These are phyloP conservation scores for Venturia canescens DNA, from an alignment of 1,140 invertebrate species.

Conservation along the genomic window DNA sequence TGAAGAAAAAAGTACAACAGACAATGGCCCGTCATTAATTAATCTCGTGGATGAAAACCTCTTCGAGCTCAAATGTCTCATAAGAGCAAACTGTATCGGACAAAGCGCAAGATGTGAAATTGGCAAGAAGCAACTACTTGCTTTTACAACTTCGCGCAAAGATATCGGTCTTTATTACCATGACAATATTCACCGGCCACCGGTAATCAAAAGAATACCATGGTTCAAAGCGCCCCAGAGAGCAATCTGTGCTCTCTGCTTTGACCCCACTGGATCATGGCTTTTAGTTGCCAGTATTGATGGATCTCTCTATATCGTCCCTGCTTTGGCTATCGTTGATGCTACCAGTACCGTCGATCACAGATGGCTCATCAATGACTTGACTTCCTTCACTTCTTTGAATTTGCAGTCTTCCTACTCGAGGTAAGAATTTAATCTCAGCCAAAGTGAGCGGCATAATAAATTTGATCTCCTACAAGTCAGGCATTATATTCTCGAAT, in stretches of 20 bases:
- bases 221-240: slow-evolving; percentile 82
- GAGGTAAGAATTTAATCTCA: slow-evolving; percentile 68
- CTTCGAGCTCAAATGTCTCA: slow-evolving; percentile 72
- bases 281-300: slow-evolving; percentile 81
- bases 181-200: slow-evolving; percentile 63
- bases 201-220: slow-evolving; percentile 82
- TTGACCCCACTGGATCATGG: slow-evolving; percentile 84
- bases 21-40: slow-evolving; percentile 51
- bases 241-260: slow-evolving; percentile 81
- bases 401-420: slow-evolving; percentile 78
- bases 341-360: slow-evolving; percentile 76
- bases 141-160: slow-evolving; percentile 66
- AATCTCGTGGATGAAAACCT: slow-evolving; percentile 63
- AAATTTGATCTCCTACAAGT: too few relatives aligned
- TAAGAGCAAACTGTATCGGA: slow-evolving; percentile 71
- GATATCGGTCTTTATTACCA: slow-evolving; percentile 73
- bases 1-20: slow-evolving; percentile 33
- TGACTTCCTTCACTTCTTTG: slow-evolving; percentile 76
- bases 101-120: slow-evolving; percentile 68
- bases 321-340: slow-evolving; percentile 79
- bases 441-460: too few relatives aligned
- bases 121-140: slow-evolving; percentile 68
- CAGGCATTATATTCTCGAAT: too few relatives aligned
- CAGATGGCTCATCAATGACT: slow-evolving; percentile 79
- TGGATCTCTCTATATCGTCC: slow-evolving; percentile 81